phyloP scores from a whole-genome alignment of 2,888 invertebrate genomes.

The Nomada hirtipes region DNA sequence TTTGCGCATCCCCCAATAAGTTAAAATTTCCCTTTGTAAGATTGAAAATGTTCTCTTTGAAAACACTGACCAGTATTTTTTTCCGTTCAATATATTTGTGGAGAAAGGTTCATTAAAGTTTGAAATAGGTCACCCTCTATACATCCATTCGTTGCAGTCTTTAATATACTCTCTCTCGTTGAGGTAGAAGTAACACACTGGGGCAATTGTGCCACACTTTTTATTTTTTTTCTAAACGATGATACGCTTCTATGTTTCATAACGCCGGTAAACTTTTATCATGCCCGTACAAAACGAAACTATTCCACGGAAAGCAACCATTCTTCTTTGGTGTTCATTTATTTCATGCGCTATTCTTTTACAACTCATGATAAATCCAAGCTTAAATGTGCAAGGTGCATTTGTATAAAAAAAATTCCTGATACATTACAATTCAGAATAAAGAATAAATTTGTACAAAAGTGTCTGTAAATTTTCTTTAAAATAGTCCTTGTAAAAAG shows the following conservation, averaged over 20 bases:
- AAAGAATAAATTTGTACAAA: not conserved
- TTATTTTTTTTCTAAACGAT: conserved; percentile 3
- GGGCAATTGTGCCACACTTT: conserved; percentile 14
- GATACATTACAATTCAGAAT: not conserved
- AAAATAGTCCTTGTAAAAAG: no score
- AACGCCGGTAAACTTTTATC: conserved; percentile 25
- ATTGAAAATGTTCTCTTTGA: no score
- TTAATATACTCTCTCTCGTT: conserved; percentile 3
- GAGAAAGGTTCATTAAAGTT: conserved; percentile 36
- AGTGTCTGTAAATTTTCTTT: not conserved
- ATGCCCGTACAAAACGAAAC: conserved; percentile 11
- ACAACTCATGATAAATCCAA: not conserved
- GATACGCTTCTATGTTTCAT: no score
- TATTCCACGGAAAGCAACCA: not conserved
- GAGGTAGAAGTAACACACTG: conserved; percentile 16
- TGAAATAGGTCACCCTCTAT: conserved; percentile 23
- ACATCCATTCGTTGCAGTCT: not conserved
- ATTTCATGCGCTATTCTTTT: not conserved
- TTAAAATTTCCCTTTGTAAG: no score
- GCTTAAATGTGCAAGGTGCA: not conserved
- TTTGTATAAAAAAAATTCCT: fast-evolving
- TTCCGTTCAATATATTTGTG: conserved; percentile 21
- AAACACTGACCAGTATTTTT: not conserved
- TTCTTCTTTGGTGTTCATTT: conserved; percentile 8
- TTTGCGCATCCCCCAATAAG: no score